A percentile compares a stretch with the other conserved stretches of the same genome.
Conservation (phyloP, 2,113 vertebrate species). For the Danionella cerebrum region DNA sequence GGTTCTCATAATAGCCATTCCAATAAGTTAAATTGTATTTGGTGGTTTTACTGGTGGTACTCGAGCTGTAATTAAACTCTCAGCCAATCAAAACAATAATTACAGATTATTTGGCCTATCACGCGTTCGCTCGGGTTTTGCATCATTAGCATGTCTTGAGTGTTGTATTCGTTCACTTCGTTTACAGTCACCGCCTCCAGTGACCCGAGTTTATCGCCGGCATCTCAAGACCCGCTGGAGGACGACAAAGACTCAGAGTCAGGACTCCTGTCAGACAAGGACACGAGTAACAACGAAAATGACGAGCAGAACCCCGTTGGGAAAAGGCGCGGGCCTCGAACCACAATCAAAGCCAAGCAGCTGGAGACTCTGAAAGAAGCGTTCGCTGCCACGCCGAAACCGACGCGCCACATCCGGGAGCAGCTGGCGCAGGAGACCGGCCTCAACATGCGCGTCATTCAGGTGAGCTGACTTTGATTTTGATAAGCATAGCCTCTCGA, state of each 20-base stretch:
- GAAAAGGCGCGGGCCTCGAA: slow-evolving; percentile 89
- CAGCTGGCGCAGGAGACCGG: slow-evolving; percentile 95
- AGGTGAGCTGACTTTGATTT: slow-evolving; percentile 67
- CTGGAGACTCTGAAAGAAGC: slow-evolving; percentile 95
- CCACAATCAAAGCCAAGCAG: slow-evolving; percentile 98
- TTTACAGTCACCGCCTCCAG: slow-evolving; percentile 87
- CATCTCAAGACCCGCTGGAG: slow-evolving; percentile 93
- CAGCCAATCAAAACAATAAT: too few species aligned
- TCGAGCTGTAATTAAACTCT: too few species aligned
- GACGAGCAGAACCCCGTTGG: slow-evolving; percentile 90
- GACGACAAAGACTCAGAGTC: slow-evolving; percentile 92
- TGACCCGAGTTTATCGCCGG: slow-evolving; percentile 95
- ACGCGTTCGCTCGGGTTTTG: too few species aligned
- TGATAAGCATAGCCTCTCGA: too few species aligned
- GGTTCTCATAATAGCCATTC: too few species aligned
- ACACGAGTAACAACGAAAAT: slow-evolving; percentile 81
- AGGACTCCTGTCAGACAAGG: slow-evolving; percentile 89
- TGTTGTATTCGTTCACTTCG: not conserved
- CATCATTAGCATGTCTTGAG: not conserved
- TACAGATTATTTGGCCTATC: too few species aligned
- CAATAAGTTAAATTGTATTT: too few species aligned
- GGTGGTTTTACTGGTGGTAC: too few species aligned
- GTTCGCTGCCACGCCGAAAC: slow-evolving; percentile 92
- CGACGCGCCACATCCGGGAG: slow-evolving; percentile 93
- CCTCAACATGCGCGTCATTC: slow-evolving; percentile 96